These are phyloP conservation scores for Machimus atricapillus DNA, from an alignment of 2,888 invertebrate species.

Conservation along the genomic window DNA sequence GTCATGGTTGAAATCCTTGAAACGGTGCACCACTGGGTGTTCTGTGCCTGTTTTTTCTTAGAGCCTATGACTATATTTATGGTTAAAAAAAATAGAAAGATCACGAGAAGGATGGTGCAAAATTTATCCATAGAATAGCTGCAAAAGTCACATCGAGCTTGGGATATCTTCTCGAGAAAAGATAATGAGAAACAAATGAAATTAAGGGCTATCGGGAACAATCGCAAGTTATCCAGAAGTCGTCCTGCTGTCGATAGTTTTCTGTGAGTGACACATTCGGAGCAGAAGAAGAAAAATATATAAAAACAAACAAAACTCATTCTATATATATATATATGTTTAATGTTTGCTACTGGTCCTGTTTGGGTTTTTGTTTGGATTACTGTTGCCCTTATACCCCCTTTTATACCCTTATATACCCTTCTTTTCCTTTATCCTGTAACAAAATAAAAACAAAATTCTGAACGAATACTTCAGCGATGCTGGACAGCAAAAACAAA, in stretches of 20 bases:
- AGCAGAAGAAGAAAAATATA: not conserved
- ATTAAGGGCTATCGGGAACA: not conserved
- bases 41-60: not conserved
- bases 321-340: not conserved
- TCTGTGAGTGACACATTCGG: not conserved
- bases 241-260: not conserved
- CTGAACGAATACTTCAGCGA: not conserved
- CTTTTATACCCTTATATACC: too few species aligned
- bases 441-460: not conserved
- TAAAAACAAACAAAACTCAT: not conserved
- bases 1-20: not conserved
- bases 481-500: too few species aligned
- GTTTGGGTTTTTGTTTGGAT: not conserved
- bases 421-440: too few species aligned
- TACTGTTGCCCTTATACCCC: too few species aligned
- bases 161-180: not conserved
- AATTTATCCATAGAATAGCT: not conserved
- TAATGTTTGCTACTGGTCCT: not conserved
- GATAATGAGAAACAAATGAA: conserved; percentile 22
- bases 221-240: not conserved
- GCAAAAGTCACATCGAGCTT: not conserved
- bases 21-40: not conserved
- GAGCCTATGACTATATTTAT: not conserved
- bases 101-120: too few species aligned
- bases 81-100: too few species aligned